Conservation (phyloP, 2,888 invertebrate species). For the Apotomis betuletana region DNA sequence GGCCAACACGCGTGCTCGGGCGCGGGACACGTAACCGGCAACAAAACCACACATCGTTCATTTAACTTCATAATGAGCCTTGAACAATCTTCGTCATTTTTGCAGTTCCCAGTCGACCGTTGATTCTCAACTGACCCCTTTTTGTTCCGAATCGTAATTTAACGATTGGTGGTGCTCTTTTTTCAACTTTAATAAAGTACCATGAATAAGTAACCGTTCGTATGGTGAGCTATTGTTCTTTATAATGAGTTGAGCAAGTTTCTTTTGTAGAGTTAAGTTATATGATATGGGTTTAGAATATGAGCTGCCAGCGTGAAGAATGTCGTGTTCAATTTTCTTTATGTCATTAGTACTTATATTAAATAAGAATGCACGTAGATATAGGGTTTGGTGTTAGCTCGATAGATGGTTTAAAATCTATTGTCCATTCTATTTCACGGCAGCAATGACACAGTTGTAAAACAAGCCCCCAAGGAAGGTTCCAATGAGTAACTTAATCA, state of each 20-base stretch:
- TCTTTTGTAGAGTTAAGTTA: constrained; percentile 55
- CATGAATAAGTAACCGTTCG: constrained; percentile 73
- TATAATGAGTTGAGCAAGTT: constrained; percentile 63
- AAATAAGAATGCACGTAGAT: neutral
- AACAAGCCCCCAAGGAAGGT: constrained; percentile 26
- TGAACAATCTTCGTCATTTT: constrained; percentile 77
- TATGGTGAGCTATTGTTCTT: constrained; percentile 71
- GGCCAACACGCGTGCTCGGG: constrained; percentile 53
- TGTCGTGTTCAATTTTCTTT: constrained; percentile 25
- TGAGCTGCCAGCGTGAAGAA: constrained; percentile 22
- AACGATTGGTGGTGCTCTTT: constrained; percentile 62
- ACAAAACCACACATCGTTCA: constrained; percentile 68
- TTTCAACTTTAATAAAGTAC: constrained; percentile 71
- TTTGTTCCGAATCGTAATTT: constrained; percentile 70
- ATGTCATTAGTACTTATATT: constrained; percentile 23
- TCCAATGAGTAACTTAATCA: constrained; percentile 36
- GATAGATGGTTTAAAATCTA: neutral
- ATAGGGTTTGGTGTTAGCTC: neutral
- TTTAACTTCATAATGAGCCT: constrained; percentile 78
- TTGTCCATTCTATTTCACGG: neutral
- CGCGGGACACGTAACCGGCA: constrained; percentile 58
- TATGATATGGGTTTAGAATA: constrained; percentile 52
- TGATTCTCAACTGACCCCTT: constrained; percentile 62
- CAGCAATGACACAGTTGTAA: constrained; percentile 25
- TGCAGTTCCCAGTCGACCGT: constrained; percentile 68